A percentile compares a stretch with the other conserved stretches of the same genome.
Conservation (phyloP, 2,888 invertebrate species). For the Nemotelus pantherinus region DNA sequence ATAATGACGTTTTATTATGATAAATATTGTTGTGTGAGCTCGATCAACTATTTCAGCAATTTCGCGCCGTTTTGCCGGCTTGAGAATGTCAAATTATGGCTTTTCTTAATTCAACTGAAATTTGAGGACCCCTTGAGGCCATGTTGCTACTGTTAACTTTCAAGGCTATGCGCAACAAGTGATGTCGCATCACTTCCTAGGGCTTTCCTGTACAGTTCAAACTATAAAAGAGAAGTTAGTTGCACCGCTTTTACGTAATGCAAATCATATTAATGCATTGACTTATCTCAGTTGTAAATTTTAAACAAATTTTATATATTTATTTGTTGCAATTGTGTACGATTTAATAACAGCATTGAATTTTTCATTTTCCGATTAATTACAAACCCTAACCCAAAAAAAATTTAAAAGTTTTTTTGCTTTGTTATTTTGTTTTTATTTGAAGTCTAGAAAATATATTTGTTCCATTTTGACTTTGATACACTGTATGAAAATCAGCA, state of each 20-base stretch:
- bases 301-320: no score
- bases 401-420: not conserved
- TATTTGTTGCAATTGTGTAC: no score
- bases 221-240: not conserved
- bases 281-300: not conserved
- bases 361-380: no score
- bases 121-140: not conserved
- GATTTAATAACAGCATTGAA: no score
- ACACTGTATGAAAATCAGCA: no score
- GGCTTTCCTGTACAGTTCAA: not conserved
- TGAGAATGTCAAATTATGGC: no score
- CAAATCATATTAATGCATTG: not conserved
- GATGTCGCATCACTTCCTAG: not conserved
- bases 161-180: not conserved
- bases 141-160: not conserved
- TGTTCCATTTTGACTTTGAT: not conserved
- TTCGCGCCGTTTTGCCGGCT: conserved; percentile 1
- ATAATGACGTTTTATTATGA: not conserved
- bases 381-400: not conserved
- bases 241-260: not conserved
- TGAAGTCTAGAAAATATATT: not conserved
- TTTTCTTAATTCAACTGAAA: not conserved
- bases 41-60: no score
- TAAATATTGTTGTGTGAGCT: not conserved
- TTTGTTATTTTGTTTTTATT: not conserved